These are phyloP conservation scores for Zele albiditarsus DNA, from an alignment of 2,888 invertebrate genomes.

Conservation along the genomic window DNA sequence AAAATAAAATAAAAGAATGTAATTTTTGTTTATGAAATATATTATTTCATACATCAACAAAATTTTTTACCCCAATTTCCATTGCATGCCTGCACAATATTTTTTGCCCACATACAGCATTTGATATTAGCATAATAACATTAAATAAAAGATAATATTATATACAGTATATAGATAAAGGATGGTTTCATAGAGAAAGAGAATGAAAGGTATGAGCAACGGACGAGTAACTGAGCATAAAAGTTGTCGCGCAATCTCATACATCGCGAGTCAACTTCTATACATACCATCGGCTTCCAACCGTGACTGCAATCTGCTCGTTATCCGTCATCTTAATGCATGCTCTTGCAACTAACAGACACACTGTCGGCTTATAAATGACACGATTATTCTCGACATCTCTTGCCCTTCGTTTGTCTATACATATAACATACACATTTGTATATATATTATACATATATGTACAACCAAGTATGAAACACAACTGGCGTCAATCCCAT, in stretches of 20 bases:
- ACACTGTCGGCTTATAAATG: constrained; percentile 65
- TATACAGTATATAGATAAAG: not conserved
- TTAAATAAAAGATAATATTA: constrained; percentile 2
- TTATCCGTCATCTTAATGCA: constrained; percentile 68
- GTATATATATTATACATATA: not conserved
- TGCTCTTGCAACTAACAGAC: constrained; percentile 56
- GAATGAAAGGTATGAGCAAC: not conserved
- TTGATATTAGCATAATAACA: no score
- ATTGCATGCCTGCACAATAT: no score
- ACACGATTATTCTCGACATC: constrained; percentile 63
- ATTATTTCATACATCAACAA: no score
- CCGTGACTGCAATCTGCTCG: constrained; percentile 38
- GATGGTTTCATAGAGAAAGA: not conserved
- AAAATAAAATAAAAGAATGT: no score
- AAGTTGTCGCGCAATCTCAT: constrained; percentile 4
- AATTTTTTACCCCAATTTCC: no score
- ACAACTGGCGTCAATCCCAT: no score
- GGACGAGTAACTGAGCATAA: not conserved
- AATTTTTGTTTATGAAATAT: no score
- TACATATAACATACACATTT: constrained; percentile 13
- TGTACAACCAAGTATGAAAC: not conserved
- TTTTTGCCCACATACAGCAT: no score
- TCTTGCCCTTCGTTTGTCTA: constrained; percentile 14
- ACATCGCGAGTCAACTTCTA: not conserved
- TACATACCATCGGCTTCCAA: not conserved